Base-by-base conservation (phyloP, 2,113 vertebrate species). In the Rhynchomys soricoides region DNA sequence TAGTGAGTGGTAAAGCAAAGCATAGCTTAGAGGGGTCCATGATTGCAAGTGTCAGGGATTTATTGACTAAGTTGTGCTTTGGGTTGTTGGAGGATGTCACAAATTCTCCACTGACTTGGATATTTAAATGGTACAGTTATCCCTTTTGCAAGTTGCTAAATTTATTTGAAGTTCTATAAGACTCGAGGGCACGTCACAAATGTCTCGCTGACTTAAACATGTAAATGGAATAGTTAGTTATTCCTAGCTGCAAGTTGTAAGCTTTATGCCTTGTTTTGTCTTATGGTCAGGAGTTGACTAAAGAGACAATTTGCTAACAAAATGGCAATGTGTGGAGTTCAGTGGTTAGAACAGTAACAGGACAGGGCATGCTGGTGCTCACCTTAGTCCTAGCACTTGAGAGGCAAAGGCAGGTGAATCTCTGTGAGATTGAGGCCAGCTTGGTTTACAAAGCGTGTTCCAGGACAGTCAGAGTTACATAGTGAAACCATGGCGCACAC, bases 81-180 rank as follows among this genome's bases (percentile, higher is more conserved):
- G 59, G 57, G 37, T 70, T 21, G 24, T 43, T 71, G 11, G 31
- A 64, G 40, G 4, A 43, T 31, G 7, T n/a, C 48, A 40, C 59
- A 13, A 7, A 31, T 62, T 24, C 29, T 4, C 79, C 37, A 16
- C 43, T 68, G 62, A 66, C 29, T 66, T 31, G 66, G 34, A 68
- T 50, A 68, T 22, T 68, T 90, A 92, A 92, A 97, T 71, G 40
- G 24, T 19, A 45, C 26, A 34, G 59, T 48, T 86, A 43, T 62
- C n/a, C 1, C 26, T 48, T 64, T 40, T 73, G 86, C 68, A 40
- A 55, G 24, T 83, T 83, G 81, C 55, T 62, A 29, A 16, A 62
- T 83, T 62, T 43, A 81, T 79, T 62, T 94, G 52, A 86, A 57
- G 37, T 97, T 34, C 52, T 22, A 37, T 73, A 74, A 52, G 37